phyloP scores from a whole-genome alignment of 2,888 invertebrate genomes.

The Diploptera punctata region DNA sequence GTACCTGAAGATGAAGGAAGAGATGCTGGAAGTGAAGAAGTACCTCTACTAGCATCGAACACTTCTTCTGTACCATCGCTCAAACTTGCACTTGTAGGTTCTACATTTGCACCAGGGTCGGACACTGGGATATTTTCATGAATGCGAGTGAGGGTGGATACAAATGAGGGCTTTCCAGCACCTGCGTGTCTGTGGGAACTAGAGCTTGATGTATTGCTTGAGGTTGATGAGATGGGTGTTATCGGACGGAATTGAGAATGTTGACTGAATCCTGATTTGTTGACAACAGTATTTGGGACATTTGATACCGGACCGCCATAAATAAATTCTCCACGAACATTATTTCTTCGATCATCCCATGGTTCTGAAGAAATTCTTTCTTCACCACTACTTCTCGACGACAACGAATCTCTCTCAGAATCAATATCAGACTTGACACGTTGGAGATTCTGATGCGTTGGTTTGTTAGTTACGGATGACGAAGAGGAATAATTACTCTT shows the following conservation, averaged over 20 bases:
- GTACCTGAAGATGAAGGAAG: constrained; percentile 51
- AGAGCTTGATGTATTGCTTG: constrained; percentile 44
- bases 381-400: constrained; percentile 51
- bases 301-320: constrained; percentile 47
- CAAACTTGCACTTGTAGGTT: neutral
- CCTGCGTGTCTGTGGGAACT: neutral
- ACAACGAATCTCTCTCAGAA: constrained; percentile 52
- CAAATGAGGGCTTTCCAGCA: constrained; percentile 55
- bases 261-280: constrained; percentile 29
- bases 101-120: constrained; percentile 39
- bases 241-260: constrained; percentile 41
- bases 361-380: constrained; percentile 35
- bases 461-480: constrained; percentile 47
- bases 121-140: constrained; percentile 64
- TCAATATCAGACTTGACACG: constrained; percentile 57
- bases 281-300: constrained; percentile 42
- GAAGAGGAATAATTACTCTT: neutral
- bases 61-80: constrained; percentile 21
- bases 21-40: constrained; percentile 57
- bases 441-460: constrained; percentile 58
- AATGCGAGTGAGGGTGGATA: constrained; percentile 68
- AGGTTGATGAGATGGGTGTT: constrained; percentile 35
- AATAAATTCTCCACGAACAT: constrained; percentile 43
- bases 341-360: constrained; percentile 42
- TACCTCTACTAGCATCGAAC: constrained; percentile 13